Evolutionary conservation across 2,888 invertebrate species (phyloP), one percentile per base, ranked within the genome.

Genomic region (Lasioglossum pauxillum): DNA sequence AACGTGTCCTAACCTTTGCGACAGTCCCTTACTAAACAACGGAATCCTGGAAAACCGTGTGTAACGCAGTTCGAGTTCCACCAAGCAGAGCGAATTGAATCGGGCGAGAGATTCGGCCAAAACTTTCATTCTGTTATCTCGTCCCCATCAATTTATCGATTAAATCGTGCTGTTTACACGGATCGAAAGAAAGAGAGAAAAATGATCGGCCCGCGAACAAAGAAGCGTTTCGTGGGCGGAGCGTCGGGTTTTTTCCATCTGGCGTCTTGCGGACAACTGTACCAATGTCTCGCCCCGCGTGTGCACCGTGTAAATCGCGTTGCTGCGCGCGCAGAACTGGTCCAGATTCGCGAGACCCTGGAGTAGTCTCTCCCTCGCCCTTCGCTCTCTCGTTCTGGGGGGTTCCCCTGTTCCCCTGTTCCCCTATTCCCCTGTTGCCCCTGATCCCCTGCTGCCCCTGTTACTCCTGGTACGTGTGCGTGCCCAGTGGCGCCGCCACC

Each of bases 401-500:
- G 78, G 78, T 82, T 71, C 75, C 83, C 71, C 78, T 16, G 78
- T 82, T 71, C 75, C 83, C 71, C 78, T 16, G 60, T 31, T 19
- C 64, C 64, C 64, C 64, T 64, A 19, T 31, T 8, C 64, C 19
- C 57, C 57, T 57, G 57, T 53, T 53, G n/a, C n/a, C 53, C 53
- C 53, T 53, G 53, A 23, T 53, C 23, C 53, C n/a, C n/a, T 49
- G 49, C 23, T 49, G 8, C 49, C 49, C 49, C 49, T 49, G 49
- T 8, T 53, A 23, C 23, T 19, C 53, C 79, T 83, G 64, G 35
- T 80, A 53, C 67, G 82, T 73, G 82, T 84, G 89, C 80, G 81
- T 82, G 84, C 82, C 38, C 84, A 76, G 90, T 90, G 90, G 90
- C 93, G 93, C 93, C 93, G 84, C 89, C 92, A 85, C 89, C 92